phyloP scores from a whole-genome alignment of 2,797 vertebrate genomes.

The Sebastes trivittatus region DNA sequence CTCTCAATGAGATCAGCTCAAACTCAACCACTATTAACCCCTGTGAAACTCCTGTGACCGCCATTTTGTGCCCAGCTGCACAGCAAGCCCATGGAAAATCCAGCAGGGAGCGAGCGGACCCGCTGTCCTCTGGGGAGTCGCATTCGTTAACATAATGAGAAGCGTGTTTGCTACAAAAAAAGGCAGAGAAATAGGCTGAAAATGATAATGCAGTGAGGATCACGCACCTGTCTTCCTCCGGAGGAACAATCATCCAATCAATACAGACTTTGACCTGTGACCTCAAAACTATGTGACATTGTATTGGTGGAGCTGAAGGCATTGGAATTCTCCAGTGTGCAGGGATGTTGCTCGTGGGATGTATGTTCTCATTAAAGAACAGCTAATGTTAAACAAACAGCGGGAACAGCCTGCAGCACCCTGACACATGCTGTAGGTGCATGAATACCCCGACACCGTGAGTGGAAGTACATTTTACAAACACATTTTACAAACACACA shows the following conservation, averaged over 20 bases:
- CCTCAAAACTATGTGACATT: conserved; percentile 19
- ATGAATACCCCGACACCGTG: not conserved
- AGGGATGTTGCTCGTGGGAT: not conserved
- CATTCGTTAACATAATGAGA: conserved; percentile 33
- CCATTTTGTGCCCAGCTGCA: conserved; percentile 40
- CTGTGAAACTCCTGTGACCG: not conserved
- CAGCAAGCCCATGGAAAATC: not conserved
- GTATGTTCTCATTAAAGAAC: conserved; percentile 33
- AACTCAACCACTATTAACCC: conserved; percentile 26
- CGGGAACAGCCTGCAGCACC: not conserved
- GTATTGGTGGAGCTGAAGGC: conserved; percentile 1
- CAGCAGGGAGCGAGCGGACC: not conserved
- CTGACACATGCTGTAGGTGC: not conserved
- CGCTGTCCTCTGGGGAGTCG: not conserved
- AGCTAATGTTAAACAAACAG: conserved; percentile 10
- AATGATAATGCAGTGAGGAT: conserved; percentile 35
- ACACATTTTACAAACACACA: not conserved
- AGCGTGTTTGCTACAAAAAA: conserved; percentile 18
- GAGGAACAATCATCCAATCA: conserved; percentile 23
- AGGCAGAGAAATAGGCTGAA: not conserved
- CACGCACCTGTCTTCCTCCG: conserved; percentile 11
- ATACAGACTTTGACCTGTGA: conserved; percentile 31
- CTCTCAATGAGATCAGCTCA: conserved; percentile 13
- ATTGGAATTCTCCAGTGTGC: conserved; percentile 2
- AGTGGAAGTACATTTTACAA: not conserved